Conservation (phyloP, 2,113 vertebrate species). For the Elgaria multicarinata region DNA sequence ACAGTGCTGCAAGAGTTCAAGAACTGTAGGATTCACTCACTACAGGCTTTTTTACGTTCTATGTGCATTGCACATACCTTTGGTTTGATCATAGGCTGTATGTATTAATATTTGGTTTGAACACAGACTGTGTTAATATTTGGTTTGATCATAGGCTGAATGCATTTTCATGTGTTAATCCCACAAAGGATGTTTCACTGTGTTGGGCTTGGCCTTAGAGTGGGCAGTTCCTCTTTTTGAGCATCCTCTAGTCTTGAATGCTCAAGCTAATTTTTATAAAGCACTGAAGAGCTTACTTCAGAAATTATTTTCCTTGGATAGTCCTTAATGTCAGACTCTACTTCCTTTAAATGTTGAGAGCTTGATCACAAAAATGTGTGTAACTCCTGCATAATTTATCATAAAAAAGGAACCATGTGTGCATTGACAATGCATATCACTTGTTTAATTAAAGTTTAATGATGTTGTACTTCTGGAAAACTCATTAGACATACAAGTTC, state of each 20-base stretch:
- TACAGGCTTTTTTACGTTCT: background rate
- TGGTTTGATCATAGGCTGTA: background rate
- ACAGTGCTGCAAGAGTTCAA: background rate
- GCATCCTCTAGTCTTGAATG: background rate
- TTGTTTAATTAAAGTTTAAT: background rate
- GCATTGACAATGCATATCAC: background rate
- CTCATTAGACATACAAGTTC: background rate
- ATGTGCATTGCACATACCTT: background rate
- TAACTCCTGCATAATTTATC: background rate
- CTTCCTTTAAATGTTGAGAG: background rate
- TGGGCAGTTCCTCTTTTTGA: background rate
- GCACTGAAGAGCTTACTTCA: background rate
- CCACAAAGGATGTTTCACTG: background rate
- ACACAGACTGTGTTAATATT: background rate
- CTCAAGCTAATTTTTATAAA: background rate
- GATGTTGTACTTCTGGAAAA: background rate
- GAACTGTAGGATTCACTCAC: background rate
- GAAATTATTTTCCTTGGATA: background rate
- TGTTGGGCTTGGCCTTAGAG: background rate
- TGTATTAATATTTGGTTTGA: background rate
- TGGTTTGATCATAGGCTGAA: background rate
- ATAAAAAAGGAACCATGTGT: background rate
- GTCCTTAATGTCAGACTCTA: background rate
- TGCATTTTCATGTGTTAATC: background rate
- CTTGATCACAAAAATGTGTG: background rate